Base-by-base conservation (phyloP, 2,888 invertebrate species). In the Nephrocerus scutellatus region DNA sequence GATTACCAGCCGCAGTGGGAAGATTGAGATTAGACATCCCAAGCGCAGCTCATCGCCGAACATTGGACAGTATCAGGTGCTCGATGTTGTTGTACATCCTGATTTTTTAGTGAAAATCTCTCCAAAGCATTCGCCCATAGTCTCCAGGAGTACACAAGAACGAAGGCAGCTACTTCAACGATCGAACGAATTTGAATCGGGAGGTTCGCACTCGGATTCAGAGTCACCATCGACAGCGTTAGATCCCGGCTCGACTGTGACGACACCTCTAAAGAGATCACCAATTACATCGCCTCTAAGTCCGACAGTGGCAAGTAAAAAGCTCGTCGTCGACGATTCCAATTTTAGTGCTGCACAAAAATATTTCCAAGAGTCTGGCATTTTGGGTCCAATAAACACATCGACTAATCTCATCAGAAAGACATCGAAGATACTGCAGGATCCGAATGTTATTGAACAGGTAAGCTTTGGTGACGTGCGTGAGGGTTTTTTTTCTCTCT, bases 11-110 rank as follows among this genome's bases (percentile, higher is more conserved):
- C 56, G 54, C 8, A 52, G 53, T 39, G 58, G 56, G 13, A 52
- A 52, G 30, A 45, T 54, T 6, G 57, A 58, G 44, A 52, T 61
- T 6, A 54, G 56, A 21, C 53, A 57, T 33, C 53, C 55, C 2
- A 59, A 59, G 39, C 50, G 62, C 15, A 50, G 55, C 2, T 62
- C 62, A 16, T 56, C 56, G 2, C 60, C 61, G 6, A 60, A 62
- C 31, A 56, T 61, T 6, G 56, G 59, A 0, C 54, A 57, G 15
- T 60, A 53, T 41, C 50, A 56, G 5, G 44, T 55, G 2, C 25
- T 59, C 24, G 60, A 60, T 44, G 55, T 62, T 1, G 59, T 57
- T 3, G 55, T 62, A 5, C 61, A 62, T 54, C 62, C 62, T 1
- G 62, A 62, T 41, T 51, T 62, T 33, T 31, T 57, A 10, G 52